A percentile compares a stretch with the other conserved stretches of the same genome.
These are phyloP conservation scores for Tetramorium simillimum DNA, from an alignment of 1,140 invertebrate species.

Conservation along the genomic window DNA sequence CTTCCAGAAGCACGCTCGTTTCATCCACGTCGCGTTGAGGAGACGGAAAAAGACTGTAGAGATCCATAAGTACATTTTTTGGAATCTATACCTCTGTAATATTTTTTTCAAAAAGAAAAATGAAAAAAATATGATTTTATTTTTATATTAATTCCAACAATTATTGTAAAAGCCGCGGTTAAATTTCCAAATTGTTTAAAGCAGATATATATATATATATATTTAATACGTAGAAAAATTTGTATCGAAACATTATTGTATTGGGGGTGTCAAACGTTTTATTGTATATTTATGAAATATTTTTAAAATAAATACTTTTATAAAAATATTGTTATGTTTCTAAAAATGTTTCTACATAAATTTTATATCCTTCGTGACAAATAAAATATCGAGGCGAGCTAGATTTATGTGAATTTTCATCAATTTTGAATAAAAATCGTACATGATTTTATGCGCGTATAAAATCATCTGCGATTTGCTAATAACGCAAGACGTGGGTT, in stretches of 20 bases:
- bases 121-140: neutral
- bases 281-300: neutral
- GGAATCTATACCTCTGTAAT: neutral
- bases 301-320: neutral
- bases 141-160: neutral
- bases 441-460: neutral
- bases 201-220: neutral
- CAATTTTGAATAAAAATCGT: neutral
- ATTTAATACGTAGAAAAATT: neutral
- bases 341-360: neutral
- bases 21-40: neutral
- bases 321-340: neutral
- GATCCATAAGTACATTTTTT: neutral
- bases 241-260: neutral
- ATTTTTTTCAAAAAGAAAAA: neutral
- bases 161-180: neutral
- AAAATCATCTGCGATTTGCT: constrained; percentile 30
- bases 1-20: constrained; percentile 56
- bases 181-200: neutral
- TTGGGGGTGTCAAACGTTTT: neutral
- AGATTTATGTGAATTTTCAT: neutral
- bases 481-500: constrained; percentile 7
- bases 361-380: neutral
- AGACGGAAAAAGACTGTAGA: neutral
- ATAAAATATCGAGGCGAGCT: neutral